These are phyloP conservation scores for Biston stratarius DNA, from an alignment of 2,888 invertebrate genomes.

Conservation along the genomic window DNA sequence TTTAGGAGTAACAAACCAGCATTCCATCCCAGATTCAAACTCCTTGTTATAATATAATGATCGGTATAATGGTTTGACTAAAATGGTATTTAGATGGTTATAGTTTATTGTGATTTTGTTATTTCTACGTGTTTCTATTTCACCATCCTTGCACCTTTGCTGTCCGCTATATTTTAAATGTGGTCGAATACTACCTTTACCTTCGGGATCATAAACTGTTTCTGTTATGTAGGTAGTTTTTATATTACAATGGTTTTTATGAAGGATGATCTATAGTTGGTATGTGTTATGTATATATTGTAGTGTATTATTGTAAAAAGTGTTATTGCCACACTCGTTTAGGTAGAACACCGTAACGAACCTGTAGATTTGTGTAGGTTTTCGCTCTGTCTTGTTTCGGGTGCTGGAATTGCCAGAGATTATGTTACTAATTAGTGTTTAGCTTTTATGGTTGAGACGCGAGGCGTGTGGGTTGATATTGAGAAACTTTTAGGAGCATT, in stretches of 20 bases:
- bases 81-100: constrained; percentile 24
- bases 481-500: not conserved
- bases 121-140: constrained; percentile 17
- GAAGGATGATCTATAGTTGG: constrained; percentile 6
- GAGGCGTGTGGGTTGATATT: not conserved
- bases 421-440: constrained; percentile 22
- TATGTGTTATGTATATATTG: constrained; percentile 10
- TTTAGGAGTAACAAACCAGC: constrained; percentile 14
- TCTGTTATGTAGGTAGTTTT: constrained; percentile 2
- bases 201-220: not conserved
- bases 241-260: constrained; percentile 9
- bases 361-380: constrained; percentile 26
- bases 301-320: constrained; percentile 22
- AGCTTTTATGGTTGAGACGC: not conserved
- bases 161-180: not conserved
- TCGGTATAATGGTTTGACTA: not conserved
- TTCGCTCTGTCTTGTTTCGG: constrained; percentile 31
- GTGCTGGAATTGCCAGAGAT: constrained; percentile 30
- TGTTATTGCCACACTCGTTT: constrained; percentile 25
- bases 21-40: constrained; percentile 13
- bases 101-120: constrained; percentile 18
- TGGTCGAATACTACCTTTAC: constrained; percentile 4
- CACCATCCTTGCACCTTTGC: constrained; percentile 10
- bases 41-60: constrained; percentile 13
- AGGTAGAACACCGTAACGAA: constrained; percentile 21